Percentiles rank a stretch among this genome's conserved stretches.
Conservation (phyloP, 2,113 vertebrate species). For the Anoplopoma fimbria region DNA sequence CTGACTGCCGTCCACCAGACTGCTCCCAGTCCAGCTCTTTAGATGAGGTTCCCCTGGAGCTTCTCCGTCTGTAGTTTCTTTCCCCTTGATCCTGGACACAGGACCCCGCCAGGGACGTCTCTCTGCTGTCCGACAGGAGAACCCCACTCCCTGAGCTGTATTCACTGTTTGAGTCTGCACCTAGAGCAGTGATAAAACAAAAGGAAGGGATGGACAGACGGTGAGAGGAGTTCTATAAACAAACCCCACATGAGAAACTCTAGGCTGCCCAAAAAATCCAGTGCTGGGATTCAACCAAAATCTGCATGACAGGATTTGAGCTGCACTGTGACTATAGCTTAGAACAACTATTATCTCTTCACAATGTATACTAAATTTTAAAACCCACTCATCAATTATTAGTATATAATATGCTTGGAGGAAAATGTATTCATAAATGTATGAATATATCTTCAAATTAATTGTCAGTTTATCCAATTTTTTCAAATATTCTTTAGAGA, state of each 20-base stretch:
- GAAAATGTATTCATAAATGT: neutral
- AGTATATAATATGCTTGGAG: neutral
- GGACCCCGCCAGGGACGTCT: conserved; percentile 58
- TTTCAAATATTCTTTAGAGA: conserved; percentile 1
- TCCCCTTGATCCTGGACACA: conserved; percentile 33
- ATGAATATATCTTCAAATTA: neutral
- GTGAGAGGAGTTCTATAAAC: conserved; percentile 68
- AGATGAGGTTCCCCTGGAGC: conserved; percentile 38
- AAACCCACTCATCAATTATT: neutral
- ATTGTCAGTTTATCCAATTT: neutral
- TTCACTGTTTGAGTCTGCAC: conserved; percentile 74
- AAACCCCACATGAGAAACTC: conserved; percentile 67
- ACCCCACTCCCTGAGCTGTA: conserved; percentile 72
- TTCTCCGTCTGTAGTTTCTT: conserved; percentile 27
- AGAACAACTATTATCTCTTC: conserved; percentile 6
- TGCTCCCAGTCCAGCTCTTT: conserved; percentile 50
- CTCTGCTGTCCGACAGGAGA: conserved; percentile 74
- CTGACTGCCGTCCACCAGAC: conserved; percentile 19
- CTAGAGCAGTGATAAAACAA: conserved; percentile 57
- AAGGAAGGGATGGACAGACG: conserved; percentile 58
- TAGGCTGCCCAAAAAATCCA: conserved; percentile 55
- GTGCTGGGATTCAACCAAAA: conserved; percentile 48
- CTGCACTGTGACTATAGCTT: conserved; percentile 33
- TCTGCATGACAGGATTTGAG: conserved; percentile 47
- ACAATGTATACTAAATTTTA: conserved; percentile 5